Conservation (phyloP, 1,140 invertebrate species). For the Oryctes rhinoceros region DNA sequence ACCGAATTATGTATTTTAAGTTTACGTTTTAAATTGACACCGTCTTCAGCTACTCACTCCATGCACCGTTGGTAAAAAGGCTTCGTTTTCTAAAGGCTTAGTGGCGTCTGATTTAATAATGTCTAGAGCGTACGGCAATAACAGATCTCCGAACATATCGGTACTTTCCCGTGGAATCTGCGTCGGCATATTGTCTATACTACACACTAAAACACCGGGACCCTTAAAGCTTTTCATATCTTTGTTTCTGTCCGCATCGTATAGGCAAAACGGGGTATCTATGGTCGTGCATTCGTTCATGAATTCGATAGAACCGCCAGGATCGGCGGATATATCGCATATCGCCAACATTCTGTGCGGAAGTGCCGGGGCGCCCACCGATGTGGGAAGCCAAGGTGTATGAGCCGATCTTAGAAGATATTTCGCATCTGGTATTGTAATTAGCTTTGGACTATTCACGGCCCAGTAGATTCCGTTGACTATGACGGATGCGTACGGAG, state of each 20-base stretch:
- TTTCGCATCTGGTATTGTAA: conserved; percentile 98
- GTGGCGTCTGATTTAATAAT: conserved; percentile 92
- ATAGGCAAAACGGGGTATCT: conserved; percentile 97
- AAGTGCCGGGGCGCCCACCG: conserved; percentile 85
- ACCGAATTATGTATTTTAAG: conserved; percentile 45
- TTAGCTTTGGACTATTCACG: conserved; percentile 91
- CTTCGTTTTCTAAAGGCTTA: conserved; percentile 81
- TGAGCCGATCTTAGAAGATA: conserved; percentile 85
- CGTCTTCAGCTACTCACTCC: conserved; percentile 70
- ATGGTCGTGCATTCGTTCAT: conserved; percentile 99
- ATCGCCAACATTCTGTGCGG: conserved; percentile 92
- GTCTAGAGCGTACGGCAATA: conserved; percentile 88
- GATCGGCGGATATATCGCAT: conserved; percentile 98
- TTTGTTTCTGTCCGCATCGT: conserved; percentile 98
- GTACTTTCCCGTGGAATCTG: conserved; percentile 97
- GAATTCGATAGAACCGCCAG: conserved; percentile 95
- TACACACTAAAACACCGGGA: conserved; percentile 96
- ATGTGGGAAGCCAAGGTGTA: conserved; percentile 91
- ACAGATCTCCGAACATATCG: conserved; percentile 95
- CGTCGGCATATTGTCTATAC: conserved; percentile 99
- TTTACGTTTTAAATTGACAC: conserved; percentile 3
- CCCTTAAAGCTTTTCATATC: conserved; percentile 97
- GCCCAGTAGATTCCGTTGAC: conserved; percentile 99
- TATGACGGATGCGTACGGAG: conserved; percentile 96
- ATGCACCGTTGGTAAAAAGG: conserved; percentile 79